Conservation (phyloP, 2,113 vertebrate species). For the Pimephales promelas region DNA sequence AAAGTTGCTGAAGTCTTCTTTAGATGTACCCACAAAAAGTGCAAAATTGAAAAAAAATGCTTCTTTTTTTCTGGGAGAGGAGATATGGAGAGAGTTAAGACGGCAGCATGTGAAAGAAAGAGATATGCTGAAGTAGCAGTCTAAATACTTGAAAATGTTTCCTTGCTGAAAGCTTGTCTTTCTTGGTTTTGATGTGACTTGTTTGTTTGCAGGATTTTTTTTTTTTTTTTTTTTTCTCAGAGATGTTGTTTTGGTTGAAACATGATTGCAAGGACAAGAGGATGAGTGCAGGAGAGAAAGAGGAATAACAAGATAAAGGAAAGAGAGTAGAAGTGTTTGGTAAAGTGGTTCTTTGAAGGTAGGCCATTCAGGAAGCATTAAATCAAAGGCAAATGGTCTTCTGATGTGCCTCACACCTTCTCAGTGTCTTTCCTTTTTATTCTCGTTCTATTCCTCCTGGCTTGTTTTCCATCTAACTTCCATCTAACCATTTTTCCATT, state of each 20-base stretch:
- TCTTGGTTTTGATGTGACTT: conserved; percentile 31
- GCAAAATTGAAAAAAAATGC: background rate
- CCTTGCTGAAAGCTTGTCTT: conserved; percentile 2
- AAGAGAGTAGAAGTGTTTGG: background rate
- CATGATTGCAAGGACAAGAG: background rate
- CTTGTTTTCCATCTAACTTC: background rate
- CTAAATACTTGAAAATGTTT: conserved; percentile 25
- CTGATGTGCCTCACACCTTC: conserved; percentile 1
- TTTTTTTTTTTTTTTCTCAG: background rate
- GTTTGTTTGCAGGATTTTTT: background rate
- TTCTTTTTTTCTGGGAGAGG: background rate
- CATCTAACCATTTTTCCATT: background rate
- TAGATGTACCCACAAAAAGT: conserved; percentile 4
- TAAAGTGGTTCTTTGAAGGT: conserved; percentile 10
- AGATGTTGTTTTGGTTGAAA: conserved; percentile 7
- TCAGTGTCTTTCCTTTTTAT: background rate
- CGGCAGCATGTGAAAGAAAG: background rate
- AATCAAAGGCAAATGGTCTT: background rate
- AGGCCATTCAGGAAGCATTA: conserved; percentile 1
- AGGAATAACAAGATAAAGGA: background rate
- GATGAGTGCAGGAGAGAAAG: background rate
- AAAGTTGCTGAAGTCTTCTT: conserved; percentile 17
- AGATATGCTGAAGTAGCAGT: background rate
- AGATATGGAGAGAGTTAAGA: background rate
- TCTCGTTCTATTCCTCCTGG: background rate